A percentile compares a stretch with the other conserved stretches of the same genome.
Evolutionary conservation across 2,888 invertebrate genomes (phyloP).

Genomic region (Electrophaes corylata): DNA sequence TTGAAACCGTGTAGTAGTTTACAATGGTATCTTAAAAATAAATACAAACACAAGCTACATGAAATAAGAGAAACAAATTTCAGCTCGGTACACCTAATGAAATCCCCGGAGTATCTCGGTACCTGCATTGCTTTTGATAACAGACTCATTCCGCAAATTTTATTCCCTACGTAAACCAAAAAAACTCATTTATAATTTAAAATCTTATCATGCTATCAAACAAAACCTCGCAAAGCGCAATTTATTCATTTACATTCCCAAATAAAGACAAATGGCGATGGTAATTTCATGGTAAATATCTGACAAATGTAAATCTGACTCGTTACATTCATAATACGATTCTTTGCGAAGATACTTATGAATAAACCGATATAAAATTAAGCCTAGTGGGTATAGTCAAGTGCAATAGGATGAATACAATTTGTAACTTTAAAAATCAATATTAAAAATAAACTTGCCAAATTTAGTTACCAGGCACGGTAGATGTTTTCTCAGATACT

Average conservation of each 20-base stretch:
- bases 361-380: slow-evolving; percentile 16
- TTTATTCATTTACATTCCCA: slow-evolving; percentile 49
- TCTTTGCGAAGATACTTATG: slow-evolving; percentile 25
- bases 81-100: slow-evolving; percentile 54
- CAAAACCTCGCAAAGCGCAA: slow-evolving; percentile 47
- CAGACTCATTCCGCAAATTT: slow-evolving; percentile 53
- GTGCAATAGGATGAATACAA: too few species aligned
- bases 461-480: too few species aligned
- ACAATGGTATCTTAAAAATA: slow-evolving; percentile 5
- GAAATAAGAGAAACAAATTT: slow-evolving; percentile 55
- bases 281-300: slow-evolving; percentile 35
- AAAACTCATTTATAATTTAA: slow-evolving; percentile 59
- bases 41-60: slow-evolving; percentile 23
- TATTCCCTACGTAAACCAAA: slow-evolving; percentile 49
- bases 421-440: too few species aligned
- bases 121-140: slow-evolving; percentile 67
- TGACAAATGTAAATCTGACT: slow-evolving; percentile 30
- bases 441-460: too few species aligned
- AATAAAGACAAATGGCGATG: slow-evolving; percentile 45
- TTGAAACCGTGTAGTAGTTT: background rate
- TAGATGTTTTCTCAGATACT: too few species aligned
- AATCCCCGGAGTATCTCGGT: slow-evolving; percentile 55
- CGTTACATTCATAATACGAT: slow-evolving; percentile 43
- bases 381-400: background rate
- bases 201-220: slow-evolving; percentile 57